Evolutionary conservation across 92 coral and sea anemone genomes (phyloP), one percentile per base, ranked within the genome.

Genomic region (Paragorgia papillata): DNA sequence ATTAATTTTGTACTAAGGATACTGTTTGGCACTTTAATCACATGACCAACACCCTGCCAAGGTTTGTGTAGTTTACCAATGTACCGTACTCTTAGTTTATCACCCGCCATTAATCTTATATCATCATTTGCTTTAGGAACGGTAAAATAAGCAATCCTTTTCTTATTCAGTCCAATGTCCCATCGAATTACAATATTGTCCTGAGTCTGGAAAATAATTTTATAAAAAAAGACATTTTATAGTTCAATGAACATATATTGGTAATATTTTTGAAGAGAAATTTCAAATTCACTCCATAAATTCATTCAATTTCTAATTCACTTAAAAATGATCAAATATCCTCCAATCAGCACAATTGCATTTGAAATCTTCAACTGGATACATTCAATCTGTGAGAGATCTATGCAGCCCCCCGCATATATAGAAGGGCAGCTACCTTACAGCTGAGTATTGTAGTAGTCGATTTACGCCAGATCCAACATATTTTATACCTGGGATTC

Each of bases 41-140:
- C 98, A 80, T 94, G 98, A 17, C 98, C 98, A 56, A 94, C 98
- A 2, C 98, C 98, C 62, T 94, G 98, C 98, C 98, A 94, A 32
- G 98, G 98, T 33, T 94, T 94, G 81, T 94, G 98, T 26, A 94
- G 85, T 83, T 94, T 97, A 51, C 98, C 98, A 58, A 91, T 80
- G 37, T 94, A 94, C 66, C 98, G 82, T 53, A 93, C 84, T 9
- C 97, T 86, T 32, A 93, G 80, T 58, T 93, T 96, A 62, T 93
- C 97, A 46, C 97, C 97, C 2, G 90, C 96, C 97, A 93, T 93
- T 26, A 93, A 78, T 12, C 97, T 85, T 89, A 93, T 93, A 76
- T 93, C 97, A 56, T 93, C 97, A 70, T 93, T 93, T 55, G 96
- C 89, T 80, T 93, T 93, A 43, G 97, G 97, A 75, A 93, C 90